These are phyloP conservation scores for Rhabditoides inermis DNA, from an alignment of 2,888 invertebrate species.

Conservation along the genomic window DNA sequence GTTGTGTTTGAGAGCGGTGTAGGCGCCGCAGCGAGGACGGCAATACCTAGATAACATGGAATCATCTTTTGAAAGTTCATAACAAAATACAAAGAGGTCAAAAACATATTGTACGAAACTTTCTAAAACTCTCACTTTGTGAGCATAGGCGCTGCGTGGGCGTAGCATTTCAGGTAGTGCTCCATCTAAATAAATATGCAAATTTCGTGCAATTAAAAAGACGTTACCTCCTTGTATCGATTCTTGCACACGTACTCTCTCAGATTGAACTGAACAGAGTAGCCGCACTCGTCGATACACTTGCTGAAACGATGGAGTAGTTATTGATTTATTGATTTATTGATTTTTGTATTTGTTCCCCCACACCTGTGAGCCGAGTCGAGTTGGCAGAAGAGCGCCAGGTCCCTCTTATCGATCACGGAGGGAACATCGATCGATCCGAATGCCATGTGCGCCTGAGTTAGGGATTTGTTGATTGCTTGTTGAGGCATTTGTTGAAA, in stretches of 20 bases:
- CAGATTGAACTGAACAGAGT: conserved; percentile 50
- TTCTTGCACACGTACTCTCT: conserved; percentile 47
- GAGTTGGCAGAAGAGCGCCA: conserved; percentile 46
- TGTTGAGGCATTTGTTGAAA: not conserved
- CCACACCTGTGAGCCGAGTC: conserved; percentile 46
- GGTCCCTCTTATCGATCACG: conserved; percentile 40
- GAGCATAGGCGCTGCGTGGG: conserved; percentile 31
- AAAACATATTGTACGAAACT: no score
- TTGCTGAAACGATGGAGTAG: conserved; percentile 20
- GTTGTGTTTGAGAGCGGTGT: conserved; percentile 37
- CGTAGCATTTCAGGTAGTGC: conserved; percentile 39
- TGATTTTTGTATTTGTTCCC: no score
- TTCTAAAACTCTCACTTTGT: no score
- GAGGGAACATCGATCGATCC: conserved; percentile 50
- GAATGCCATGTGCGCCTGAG: conserved; percentile 49
- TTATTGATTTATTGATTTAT: no score
- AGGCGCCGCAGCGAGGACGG: conserved; percentile 43
- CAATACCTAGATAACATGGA: conserved; percentile 20
- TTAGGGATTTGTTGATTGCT: not conserved
- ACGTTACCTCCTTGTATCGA: conserved; percentile 33
- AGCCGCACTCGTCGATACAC: conserved; percentile 45
- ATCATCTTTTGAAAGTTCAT: conserved; percentile 8
- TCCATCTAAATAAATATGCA: conserved; percentile 29
- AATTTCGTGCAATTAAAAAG: not conserved
- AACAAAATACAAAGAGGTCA: no score